A percentile compares a stretch with the other conserved stretches of the same genome.
These are phyloP conservation scores for Spondyliosoma cantharus DNA, from an alignment of 2,797 vertebrate species.

Conservation along the genomic window DNA sequence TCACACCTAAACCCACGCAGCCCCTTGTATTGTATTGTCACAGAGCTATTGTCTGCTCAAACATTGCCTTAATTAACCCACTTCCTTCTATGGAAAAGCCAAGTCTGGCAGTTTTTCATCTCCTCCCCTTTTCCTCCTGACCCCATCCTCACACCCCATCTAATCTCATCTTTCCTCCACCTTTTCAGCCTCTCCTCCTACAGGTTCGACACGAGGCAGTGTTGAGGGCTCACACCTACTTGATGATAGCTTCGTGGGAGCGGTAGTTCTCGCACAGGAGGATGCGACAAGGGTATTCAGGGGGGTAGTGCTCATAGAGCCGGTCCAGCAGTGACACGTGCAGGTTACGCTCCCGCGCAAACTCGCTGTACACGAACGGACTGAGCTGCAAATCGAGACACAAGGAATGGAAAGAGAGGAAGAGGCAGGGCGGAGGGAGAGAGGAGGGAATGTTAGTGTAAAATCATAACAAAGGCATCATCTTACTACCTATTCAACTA, in stretches of 20 bases:
- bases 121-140: background rate
- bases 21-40: background rate
- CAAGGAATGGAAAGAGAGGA: background rate
- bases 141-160: constrained; percentile 1
- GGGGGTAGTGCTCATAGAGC: constrained; percentile 98
- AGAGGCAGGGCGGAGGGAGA: background rate
- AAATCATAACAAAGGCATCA: background rate
- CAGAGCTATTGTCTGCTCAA: background rate
- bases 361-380: constrained; percentile 99
- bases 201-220: constrained; percentile 44
- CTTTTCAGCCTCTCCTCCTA: constrained; percentile 18
- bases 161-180: background rate
- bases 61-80: background rate
- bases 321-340: constrained; percentile 97
- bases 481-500: background rate
- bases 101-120: background rate
- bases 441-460: constrained; percentile 18
- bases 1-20: background rate
- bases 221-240: constrained; percentile 90
- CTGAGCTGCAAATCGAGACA: constrained; percentile 89
- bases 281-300: constrained; percentile 97
- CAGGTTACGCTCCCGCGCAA: constrained; percentile 97
- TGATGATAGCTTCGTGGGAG: constrained; percentile 99
- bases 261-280: constrained; percentile 99
- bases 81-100: constrained; percentile 3